phyloP scores from a whole-genome alignment of 2,113 vertebrate species.

The Phaethon lepturus region DNA sequence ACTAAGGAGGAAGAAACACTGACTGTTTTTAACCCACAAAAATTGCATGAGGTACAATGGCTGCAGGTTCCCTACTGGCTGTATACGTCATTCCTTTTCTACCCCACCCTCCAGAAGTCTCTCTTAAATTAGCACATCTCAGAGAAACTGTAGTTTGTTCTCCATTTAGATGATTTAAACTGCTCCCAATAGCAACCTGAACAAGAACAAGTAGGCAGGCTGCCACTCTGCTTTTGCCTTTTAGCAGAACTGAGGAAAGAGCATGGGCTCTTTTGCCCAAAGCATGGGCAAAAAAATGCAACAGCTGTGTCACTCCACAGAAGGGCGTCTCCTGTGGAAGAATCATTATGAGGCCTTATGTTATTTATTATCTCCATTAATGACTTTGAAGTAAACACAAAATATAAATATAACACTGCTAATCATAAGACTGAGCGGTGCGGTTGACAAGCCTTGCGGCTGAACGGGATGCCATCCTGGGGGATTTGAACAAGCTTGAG shows the following conservation, averaged over 20 bases:
- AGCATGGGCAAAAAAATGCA: neutral
- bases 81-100: neutral
- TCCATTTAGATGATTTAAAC: neutral
- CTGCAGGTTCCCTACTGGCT: neutral
- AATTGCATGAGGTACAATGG: neutral
- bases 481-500: too few species aligned
- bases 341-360: neutral
- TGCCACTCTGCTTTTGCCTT: neutral
- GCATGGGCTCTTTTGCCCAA: neutral
- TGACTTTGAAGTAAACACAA: neutral
- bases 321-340: neutral
- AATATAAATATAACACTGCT: neutral
- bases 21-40: rapidly evolving
- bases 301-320: neutral
- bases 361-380: neutral
- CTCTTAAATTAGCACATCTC: neutral
- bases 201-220: neutral
- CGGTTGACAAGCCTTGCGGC: too few species aligned
- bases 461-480: too few species aligned
- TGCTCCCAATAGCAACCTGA: neutral
- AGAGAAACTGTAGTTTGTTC: neutral
- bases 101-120: rapidly evolving
- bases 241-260: neutral
- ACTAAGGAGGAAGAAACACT: neutral
- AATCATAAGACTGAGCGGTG: neutral